Evolutionary conservation across 2,113 vertebrate species (phyloP).

Genomic region (Phrynosoma blainvillii): DNA sequence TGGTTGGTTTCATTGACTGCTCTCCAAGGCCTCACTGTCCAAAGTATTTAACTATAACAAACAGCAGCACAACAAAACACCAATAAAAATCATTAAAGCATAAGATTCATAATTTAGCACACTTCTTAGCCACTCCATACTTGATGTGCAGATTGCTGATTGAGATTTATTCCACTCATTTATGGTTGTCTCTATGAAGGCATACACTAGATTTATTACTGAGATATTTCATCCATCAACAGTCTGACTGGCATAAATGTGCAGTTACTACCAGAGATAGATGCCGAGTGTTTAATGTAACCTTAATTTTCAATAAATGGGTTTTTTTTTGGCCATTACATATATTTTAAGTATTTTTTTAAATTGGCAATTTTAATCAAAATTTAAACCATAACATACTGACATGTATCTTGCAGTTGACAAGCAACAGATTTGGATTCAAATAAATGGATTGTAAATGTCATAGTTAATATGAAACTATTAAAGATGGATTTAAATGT

Average conservation of each 20-base stretch:
- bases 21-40: constrained; percentile 28
- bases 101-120: constrained; percentile 48
- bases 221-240: constrained; percentile 4
- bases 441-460: rapidly evolving
- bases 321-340: background rate
- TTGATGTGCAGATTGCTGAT: constrained; percentile 44
- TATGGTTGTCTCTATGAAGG: constrained; percentile 11
- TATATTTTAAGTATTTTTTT: background rate
- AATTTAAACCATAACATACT: background rate
- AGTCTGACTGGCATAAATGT: rapidly evolving
- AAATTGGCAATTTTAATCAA: background rate
- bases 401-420: rapidly evolving
- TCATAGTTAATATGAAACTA: background rate
- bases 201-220: background rate
- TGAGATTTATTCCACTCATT: constrained; percentile 59
- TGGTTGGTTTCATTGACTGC: constrained; percentile 32
- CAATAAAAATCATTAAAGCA: constrained; percentile 65
- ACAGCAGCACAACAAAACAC: constrained; percentile 54
- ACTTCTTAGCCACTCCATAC: constrained; percentile 55
- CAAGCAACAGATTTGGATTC: background rate
- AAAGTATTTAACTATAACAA: constrained; percentile 48
- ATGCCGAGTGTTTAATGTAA: background rate
- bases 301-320: constrained; percentile 13
- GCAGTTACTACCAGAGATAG: rapidly evolving
- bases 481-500: background rate